Percentiles rank a stretch among this genome's conserved stretches.
Evolutionary conservation across 2,888 invertebrate species (phyloP).

Genomic region (Tiliacea citrago): DNA sequence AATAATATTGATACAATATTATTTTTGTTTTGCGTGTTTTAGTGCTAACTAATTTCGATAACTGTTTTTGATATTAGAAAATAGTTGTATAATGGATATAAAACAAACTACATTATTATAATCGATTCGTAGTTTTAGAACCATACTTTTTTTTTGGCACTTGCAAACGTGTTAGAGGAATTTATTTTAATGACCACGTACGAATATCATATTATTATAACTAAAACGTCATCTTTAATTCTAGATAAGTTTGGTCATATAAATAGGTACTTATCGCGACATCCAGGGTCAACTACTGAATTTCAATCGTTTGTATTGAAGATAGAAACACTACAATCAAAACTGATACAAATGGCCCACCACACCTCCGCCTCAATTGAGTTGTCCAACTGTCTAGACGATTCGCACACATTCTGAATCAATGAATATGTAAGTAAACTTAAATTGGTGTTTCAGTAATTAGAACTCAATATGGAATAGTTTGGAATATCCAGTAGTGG

Average conservation of each 20-base stretch:
- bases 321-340: neutral
- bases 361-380: conserved; percentile 6
- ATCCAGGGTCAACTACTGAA: neutral
- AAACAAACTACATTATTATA: too few species aligned
- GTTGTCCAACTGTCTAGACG: conserved; percentile 28
- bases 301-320: neutral
- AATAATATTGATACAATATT: neutral
- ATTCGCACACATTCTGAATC: conserved; percentile 10
- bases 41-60: neutral
- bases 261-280: too few species aligned
- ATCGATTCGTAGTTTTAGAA: neutral
- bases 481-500: neutral
- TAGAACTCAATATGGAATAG: neutral
- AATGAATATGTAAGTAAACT: neutral
- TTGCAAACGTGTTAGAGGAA: too few species aligned
- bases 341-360: neutral
- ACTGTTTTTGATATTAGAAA: neutral
- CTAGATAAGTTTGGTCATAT: neutral
- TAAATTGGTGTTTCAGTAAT: neutral
- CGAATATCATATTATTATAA: too few species aligned
- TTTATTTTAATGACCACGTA: too few species aligned
- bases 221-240: too few species aligned
- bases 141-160: too few species aligned
- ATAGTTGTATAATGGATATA: neutral
- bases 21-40: neutral